These are phyloP conservation scores for Arizona elegans DNA, from an alignment of 2,113 vertebrate genomes.

Conservation along the genomic window DNA sequence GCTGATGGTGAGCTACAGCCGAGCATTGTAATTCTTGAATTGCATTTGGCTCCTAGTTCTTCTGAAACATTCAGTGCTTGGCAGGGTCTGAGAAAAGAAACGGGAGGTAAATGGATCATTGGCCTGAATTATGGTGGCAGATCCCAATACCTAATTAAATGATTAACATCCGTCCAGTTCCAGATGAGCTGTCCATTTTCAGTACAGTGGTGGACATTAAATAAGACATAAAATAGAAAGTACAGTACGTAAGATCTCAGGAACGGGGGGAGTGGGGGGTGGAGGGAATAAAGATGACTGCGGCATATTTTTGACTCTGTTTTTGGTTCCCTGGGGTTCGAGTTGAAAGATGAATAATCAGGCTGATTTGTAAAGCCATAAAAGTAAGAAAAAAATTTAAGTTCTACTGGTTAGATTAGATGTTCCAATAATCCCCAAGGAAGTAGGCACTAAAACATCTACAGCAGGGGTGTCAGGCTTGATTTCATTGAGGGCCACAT, in stretches of 20 bases:
- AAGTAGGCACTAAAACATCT: not conserved
- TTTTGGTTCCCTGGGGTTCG: fast-evolving
- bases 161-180: not conserved
- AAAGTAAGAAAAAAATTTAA: not conserved
- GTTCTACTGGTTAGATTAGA: not conserved
- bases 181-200: conserved; percentile 6
- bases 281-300: not conserved
- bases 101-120: not conserved
- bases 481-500: too few species aligned
- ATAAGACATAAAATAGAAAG: not conserved
- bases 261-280: not conserved
- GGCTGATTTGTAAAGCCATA: not conserved
- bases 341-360: not conserved
- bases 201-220: conserved; percentile 16
- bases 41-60: not conserved
- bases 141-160: conserved; percentile 1
- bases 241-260: not conserved
- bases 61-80: conserved; percentile 14
- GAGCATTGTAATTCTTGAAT: not conserved
- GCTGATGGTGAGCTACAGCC: not conserved
- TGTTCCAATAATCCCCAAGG: not conserved
- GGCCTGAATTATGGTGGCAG: conserved; percentile 23
- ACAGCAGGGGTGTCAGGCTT: not conserved
- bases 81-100: conserved; percentile 1
- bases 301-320: not conserved